Evolutionary conservation across 2,113 vertebrate genomes (phyloP).

Genomic region (Antechinus flavipes): DNA sequence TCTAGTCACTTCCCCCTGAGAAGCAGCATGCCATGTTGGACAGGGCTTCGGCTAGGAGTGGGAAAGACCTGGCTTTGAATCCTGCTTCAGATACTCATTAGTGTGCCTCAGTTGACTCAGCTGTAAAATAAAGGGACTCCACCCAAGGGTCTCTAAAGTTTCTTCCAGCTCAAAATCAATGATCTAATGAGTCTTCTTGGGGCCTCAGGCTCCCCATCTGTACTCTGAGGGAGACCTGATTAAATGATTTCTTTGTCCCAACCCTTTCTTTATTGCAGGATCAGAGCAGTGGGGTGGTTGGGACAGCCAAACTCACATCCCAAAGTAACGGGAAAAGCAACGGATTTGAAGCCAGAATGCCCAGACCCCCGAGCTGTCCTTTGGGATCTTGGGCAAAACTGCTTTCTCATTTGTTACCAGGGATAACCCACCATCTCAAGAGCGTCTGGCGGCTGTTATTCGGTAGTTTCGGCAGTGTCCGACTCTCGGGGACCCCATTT

Average conservation of each 20-base stretch:
- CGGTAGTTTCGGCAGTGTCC: neutral
- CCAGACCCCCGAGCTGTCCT: neutral
- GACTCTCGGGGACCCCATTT: neutral
- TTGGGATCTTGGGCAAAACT: neutral
- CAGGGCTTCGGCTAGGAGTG: neutral
- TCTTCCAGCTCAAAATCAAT: neutral
- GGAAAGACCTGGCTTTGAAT: neutral
- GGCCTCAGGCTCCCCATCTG: neutral
- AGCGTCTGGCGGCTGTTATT: neutral
- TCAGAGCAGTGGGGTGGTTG: neutral
- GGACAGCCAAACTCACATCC: neutral
- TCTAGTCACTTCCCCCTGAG: neutral
- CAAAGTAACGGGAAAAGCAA: neutral
- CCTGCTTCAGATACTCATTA: neutral
- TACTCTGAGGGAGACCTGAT: neutral
- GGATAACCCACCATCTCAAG: neutral
- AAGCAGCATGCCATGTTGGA: neutral
- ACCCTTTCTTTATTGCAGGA: neutral
- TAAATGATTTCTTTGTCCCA: conserved; percentile 2
- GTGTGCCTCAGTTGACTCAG: neutral
- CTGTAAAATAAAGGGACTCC: neutral
- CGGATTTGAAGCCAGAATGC: neutral
- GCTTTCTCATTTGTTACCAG: too few relatives aligned
- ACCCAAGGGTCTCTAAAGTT: neutral
- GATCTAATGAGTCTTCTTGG: neutral